Conservation (phyloP, 1,140 invertebrate species). For the Drosophila rhopaloa region DNA sequence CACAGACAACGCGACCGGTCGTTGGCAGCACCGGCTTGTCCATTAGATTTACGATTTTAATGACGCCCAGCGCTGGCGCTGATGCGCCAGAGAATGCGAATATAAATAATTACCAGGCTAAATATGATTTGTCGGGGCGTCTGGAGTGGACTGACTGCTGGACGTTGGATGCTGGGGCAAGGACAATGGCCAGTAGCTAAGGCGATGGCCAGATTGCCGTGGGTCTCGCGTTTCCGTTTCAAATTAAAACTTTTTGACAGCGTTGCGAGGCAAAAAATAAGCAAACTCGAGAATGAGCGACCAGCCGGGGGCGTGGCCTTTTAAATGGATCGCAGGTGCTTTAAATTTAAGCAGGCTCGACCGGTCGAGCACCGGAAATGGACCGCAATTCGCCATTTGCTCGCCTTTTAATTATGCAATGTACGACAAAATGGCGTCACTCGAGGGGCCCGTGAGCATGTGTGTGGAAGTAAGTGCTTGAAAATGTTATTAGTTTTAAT, state of each 20-base stretch:
- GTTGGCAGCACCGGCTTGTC: constrained; percentile 50
- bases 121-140: constrained; percentile 65
- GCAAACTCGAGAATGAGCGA: constrained; percentile 4
- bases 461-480: constrained; percentile 40
- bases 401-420: constrained; percentile 66
- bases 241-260: constrained; percentile 65
- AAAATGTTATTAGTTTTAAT: constrained; percentile 75
- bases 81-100: constrained; percentile 44
- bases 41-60: constrained; percentile 80
- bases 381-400: constrained; percentile 53
- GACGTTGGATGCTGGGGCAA: constrained; percentile 16
- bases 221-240: constrained; percentile 67
- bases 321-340: constrained; percentile 19
- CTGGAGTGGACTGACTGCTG: constrained; percentile 30
- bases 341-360: constrained; percentile 34
- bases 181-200: constrained; percentile 41
- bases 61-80: constrained; percentile 44
- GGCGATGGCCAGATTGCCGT: constrained; percentile 16
- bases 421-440: constrained; percentile 59
- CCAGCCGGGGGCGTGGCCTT: constrained; percentile 4
- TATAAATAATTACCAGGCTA: constrained; percentile 78
- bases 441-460: constrained; percentile 8
- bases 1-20: constrained; percentile 32
- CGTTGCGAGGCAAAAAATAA: constrained; percentile 4
- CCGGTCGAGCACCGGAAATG: constrained; percentile 55